Evolutionary conservation across 2,113 vertebrate genomes (phyloP), one percentile per base, ranked within the genome.

Genomic region (Phalacrocorax aristotelis): DNA sequence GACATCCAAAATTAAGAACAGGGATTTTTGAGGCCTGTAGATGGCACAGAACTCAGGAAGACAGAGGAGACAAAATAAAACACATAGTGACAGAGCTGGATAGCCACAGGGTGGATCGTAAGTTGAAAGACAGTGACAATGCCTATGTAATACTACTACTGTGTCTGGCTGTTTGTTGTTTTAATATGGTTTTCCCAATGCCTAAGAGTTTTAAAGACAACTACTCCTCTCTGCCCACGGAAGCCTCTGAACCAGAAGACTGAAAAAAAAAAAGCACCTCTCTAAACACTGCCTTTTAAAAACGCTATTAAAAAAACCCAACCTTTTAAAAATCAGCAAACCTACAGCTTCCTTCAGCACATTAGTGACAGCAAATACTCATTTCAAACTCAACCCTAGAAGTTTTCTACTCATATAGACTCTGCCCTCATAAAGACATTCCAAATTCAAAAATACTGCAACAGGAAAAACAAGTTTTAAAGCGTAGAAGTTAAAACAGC

Each of bases 381-480:
- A 42, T 65, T 93, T 75, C 61, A 55, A 38, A 89, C 27, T 72
- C 34, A 68, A 26, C 84, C 11, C 15, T 49, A 62, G 38, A 87
- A 5, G 9, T 79, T 61, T 92, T 54, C 36, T 75, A 42, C 20
- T 86, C 25, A 29, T n/a, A 69, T 23, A 70, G 6, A 30, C 15
- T 55, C 29, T n/a, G 10, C 46, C 29, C 42, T 86, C 66, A 69
- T 49, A 69, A 80, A 72, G 83, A 0, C 29, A 65, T 22, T 32
- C 30, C 16, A 15, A 88, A 83, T 70, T 15, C 13, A 3, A 94
- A 78, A 83, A 92, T 8, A 60, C 7, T 44, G 38, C 77, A 93
- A 80, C 44, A 64, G 69, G 57, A 89, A 92, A 92, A 93, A 21
- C 36, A 74, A 90, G 64, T 77, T 95, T 62, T 69, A 34, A 75